Conservation (phyloP, 2,113 vertebrate genomes). For the Fukomys damarensis region DNA sequence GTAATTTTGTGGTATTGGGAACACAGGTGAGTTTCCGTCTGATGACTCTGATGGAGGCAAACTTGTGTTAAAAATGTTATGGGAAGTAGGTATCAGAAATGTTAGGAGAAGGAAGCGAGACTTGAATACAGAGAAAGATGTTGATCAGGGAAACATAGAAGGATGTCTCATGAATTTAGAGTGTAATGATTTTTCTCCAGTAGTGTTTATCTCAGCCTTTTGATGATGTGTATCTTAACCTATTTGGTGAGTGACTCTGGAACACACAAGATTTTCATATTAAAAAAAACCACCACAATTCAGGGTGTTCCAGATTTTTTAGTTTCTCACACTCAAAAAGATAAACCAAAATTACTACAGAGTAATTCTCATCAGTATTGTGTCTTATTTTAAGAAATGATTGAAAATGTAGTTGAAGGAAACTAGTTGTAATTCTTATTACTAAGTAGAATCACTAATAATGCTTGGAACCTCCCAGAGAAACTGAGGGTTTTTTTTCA, state of each 20-base stretch:
- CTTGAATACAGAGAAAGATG: background rate
- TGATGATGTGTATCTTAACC: background rate
- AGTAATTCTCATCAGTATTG: conserved; percentile 18
- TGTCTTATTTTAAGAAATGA: conserved; percentile 22
- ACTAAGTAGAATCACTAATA: background rate
- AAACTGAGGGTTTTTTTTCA: background rate
- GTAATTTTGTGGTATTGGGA: conserved; percentile 19
- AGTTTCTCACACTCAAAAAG: conserved; percentile 32
- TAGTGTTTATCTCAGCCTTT: background rate
- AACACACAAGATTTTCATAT: background rate
- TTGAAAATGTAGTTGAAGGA: conserved; percentile 32
- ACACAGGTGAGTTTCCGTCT: background rate
- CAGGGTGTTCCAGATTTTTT: background rate
- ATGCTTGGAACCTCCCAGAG: background rate
- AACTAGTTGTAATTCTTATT: conserved; percentile 1
- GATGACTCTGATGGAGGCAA: background rate
- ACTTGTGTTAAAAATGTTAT: conserved; percentile 3
- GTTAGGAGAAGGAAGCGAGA: background rate
- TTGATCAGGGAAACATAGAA: conserved; percentile 7
- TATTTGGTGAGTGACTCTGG: conserved; percentile 10
- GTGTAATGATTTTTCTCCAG: background rate
- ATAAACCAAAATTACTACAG: conserved; percentile 31
- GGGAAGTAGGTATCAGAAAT: background rate
- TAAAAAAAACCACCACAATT: background rate
- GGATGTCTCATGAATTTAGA: background rate